Evolutionary conservation across 2,888 invertebrate species (phyloP), one percentile per base, ranked within the genome.

Genomic region (Trisateles emortualis): DNA sequence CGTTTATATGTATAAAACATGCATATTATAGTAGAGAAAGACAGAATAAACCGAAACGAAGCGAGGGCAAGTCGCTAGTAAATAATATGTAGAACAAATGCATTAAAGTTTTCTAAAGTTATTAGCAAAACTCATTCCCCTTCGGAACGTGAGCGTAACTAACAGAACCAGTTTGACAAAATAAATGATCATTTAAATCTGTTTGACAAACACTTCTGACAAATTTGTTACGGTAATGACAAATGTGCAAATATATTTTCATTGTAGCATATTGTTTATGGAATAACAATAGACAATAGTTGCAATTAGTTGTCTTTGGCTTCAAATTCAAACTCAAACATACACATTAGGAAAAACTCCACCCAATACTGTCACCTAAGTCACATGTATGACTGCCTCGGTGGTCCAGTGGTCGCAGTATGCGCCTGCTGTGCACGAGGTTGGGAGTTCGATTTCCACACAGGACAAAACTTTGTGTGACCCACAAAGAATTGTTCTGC

Each of bases 111-210:
- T 8, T 26, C 26, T 26, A 26, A 26, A 26, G 26, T 8, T 26
- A 16, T 6, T 11, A 1, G 0, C 10, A 9, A n/a, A n/a, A n/a
- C n/a, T 24, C 17, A 24, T 42, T 41, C 36, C 30, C 41, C 10
- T 48, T 46, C 2, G 61, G 52, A 52, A 38, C 39, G 39, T 59
- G 13, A 74, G 83, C 78, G 86, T 72, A 79, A 72, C 84, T 78
- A 87, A 88, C 76, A 69, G 61, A 84, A 84, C 86, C 77, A 78
- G 86, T 88, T 73, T 83, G 84, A 86, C 84, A 84, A 22, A 22
- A 26, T 26, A 6, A 86, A 88, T 86, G 80, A 74, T 81, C 83
- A 85, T 87, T 85, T 83, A 81, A 85, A 87, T 77, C 71, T 77
- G 78, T 83, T 80, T 77, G 78, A 73, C 65, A 80, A 79, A 82